Evolutionary conservation across 1,140 invertebrate species (phyloP).

Genomic region (Stegodyphus mimosarum): DNA sequence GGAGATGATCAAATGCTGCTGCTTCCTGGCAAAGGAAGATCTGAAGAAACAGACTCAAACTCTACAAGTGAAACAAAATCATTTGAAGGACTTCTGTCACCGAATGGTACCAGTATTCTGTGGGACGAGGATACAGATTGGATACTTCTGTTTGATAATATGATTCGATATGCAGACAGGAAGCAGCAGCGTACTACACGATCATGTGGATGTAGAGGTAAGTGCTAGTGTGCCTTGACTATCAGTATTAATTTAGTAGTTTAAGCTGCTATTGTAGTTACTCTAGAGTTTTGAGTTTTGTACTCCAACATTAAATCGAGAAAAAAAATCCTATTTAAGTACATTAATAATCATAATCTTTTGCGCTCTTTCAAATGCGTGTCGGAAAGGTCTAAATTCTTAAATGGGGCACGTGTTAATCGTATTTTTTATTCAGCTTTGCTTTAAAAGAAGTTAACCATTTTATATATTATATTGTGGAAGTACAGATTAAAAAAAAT

Average conservation of each 20-base stretch:
- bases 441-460: no score
- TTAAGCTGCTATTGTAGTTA: neutral
- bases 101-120: slow-evolving; percentile 62
- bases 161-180: slow-evolving; percentile 66
- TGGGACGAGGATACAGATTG: slow-evolving; percentile 72
- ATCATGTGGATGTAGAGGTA: slow-evolving; percentile 62
- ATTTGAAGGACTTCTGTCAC: slow-evolving; percentile 58
- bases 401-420: no score
- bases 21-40: slow-evolving; percentile 23
- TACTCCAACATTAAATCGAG: no score
- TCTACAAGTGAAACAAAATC: slow-evolving; percentile 38
- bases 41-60: slow-evolving; percentile 15
- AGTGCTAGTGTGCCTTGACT: neutral
- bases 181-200: slow-evolving; percentile 45
- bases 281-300: neutral
- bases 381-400: no score
- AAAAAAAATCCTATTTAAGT: no score
- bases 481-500: no score
- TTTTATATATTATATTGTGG: no score
- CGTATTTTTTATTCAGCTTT: no score
- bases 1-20: slow-evolving; percentile 56
- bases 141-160: slow-evolving; percentile 73
- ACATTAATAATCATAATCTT: no score
- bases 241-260: neutral
- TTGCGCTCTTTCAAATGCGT: no score